Percentiles rank a stretch among this genome's conserved stretches.
Conservation (phyloP, 2,888 invertebrate species). For the Netelia inedita region DNA sequence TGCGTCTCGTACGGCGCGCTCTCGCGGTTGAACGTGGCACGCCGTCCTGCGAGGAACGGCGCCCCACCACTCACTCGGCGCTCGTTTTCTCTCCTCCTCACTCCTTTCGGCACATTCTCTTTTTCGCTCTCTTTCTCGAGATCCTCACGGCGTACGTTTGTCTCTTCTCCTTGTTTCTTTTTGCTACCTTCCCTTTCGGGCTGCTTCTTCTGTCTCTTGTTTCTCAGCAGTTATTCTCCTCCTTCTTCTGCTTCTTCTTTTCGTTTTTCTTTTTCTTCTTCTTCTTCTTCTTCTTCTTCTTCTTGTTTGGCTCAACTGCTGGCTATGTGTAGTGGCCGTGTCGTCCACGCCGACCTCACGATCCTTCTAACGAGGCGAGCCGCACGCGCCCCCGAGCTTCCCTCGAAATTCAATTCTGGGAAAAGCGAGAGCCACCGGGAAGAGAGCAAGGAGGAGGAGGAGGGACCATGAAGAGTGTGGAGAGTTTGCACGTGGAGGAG, state of each 20-base stretch:
- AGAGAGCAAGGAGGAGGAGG: constrained; percentile 24
- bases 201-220: constrained; percentile 56
- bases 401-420: constrained; percentile 69
- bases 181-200: constrained; percentile 48
- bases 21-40: constrained; percentile 52
- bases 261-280: constrained; percentile 27
- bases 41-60: constrained; percentile 37
- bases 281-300: constrained; percentile 40
- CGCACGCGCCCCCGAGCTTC: constrained; percentile 70
- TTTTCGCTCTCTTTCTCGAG: constrained; percentile 60
- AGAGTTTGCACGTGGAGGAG: constrained; percentile 31
- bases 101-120: constrained; percentile 57
- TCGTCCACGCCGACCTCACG: constrained; percentile 59
- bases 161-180: constrained; percentile 46
- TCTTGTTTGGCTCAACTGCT: constrained; percentile 24
- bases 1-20: constrained; percentile 26
- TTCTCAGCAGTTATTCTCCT: constrained; percentile 45
- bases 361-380: constrained; percentile 70
- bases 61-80: constrained; percentile 58
- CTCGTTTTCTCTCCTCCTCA: constrained; percentile 43
- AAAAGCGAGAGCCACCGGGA: constrained; percentile 52
- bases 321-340: constrained; percentile 42
- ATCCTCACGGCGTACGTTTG: constrained; percentile 56
- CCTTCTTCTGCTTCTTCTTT: constrained; percentile 40
- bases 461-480: constrained; percentile 30